Conservation (phyloP, 2,113 vertebrate species). For the Okapia johnstoni region DNA sequence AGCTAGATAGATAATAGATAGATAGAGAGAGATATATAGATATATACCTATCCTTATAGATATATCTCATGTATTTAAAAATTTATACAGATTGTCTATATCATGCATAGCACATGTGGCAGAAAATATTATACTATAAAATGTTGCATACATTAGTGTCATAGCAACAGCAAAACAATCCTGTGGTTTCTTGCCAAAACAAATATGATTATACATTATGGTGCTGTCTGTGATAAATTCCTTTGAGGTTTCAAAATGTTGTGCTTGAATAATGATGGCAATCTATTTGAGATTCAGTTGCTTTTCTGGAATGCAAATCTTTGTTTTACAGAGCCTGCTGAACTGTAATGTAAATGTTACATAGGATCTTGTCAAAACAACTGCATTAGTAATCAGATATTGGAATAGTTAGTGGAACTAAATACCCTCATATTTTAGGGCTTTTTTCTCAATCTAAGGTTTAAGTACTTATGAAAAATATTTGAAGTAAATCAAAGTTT, state of each 20-base stretch:
- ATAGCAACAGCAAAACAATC: not conserved
- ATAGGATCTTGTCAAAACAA: constrained; percentile 31
- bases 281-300: constrained; percentile 30
- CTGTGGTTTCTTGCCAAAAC: not conserved
- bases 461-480: constrained; percentile 22
- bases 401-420: not conserved
- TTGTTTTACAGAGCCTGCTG: not conserved
- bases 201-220: constrained; percentile 10
- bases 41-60: not conserved
- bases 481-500: constrained; percentile 17
- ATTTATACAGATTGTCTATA: not conserved
- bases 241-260: not conserved
- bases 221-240: not conserved
- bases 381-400: constrained; percentile 22
- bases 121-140: not conserved
- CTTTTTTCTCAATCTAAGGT: not conserved
- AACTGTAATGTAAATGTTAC: not conserved
- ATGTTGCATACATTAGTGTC: not conserved
- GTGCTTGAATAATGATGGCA: not conserved
- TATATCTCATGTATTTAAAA: not conserved
- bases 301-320: constrained; percentile 33
- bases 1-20: not conserved
- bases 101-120: not conserved
- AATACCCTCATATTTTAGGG: not conserved
- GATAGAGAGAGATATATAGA: not conserved